phyloP scores from a whole-genome alignment of 2,113 vertebrate species.

The Donacobius atricapilla region DNA sequence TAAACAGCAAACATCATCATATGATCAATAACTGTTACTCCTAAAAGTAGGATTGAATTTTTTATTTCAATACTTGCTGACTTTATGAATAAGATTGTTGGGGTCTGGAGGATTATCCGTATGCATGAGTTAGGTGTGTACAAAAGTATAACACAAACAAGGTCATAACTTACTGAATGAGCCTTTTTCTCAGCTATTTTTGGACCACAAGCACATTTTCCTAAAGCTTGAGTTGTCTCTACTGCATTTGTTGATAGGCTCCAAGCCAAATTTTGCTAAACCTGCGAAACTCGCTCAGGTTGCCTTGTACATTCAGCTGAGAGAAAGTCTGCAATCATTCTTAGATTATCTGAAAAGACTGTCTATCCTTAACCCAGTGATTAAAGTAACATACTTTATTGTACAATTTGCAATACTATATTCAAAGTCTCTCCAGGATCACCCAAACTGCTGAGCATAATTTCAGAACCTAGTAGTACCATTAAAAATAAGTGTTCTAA shows the following conservation, averaged over 20 bases:
- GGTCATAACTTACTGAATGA: not conserved
- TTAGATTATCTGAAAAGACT: not conserved
- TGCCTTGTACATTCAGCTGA: not conserved
- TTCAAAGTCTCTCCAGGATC: not conserved
- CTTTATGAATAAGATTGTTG: not conserved
- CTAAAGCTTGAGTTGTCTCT: not conserved
- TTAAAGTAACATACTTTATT: not conserved
- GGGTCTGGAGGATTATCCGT: not conserved
- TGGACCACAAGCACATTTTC: not conserved
- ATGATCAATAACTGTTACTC: not conserved
- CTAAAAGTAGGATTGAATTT: not conserved
- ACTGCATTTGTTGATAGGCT: not conserved
- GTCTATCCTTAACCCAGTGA: not conserved
- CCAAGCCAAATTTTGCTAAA: not conserved
- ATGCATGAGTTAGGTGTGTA: not conserved
- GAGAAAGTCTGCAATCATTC: not conserved
- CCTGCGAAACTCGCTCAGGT: not conserved
- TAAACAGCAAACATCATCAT: not conserved
- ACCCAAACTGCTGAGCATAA: not conserved
- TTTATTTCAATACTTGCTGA: not conserved
- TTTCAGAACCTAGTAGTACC: not conserved
- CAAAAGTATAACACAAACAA: not conserved
- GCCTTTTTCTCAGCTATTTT: not conserved
- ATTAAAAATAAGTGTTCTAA: constrained; percentile 3
- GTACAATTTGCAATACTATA: not conserved